A percentile compares a stretch with the other conserved stretches of the same genome.
Evolutionary conservation across 2,113 vertebrate species (phyloP).

Genomic region (Puntigrus tetrazona): DNA sequence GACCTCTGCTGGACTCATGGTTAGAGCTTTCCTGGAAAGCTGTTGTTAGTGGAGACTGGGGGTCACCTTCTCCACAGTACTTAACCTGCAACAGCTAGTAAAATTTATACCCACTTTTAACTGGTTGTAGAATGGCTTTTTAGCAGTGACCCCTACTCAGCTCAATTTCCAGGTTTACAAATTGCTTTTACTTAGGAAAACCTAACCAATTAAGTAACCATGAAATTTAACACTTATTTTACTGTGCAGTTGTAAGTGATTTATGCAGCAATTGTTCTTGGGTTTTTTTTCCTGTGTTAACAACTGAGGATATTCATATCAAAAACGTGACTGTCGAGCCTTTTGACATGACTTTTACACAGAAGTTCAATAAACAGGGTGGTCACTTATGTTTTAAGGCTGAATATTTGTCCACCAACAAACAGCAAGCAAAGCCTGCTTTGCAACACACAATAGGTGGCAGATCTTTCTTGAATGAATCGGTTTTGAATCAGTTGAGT

Average conservation of each 20-base stretch:
- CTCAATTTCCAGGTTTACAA: slow-evolving; percentile 8
- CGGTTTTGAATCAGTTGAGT: not conserved
- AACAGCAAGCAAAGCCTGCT: not conserved
- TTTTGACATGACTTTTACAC: not conserved
- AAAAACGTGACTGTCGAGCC: not conserved
- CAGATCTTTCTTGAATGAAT: not conserved
- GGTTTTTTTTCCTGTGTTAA: too few species aligned
- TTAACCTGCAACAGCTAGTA: slow-evolving; percentile 45
- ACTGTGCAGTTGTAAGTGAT: too few species aligned
- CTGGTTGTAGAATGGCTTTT: slow-evolving; percentile 26
- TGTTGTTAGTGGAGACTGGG: slow-evolving; percentile 37
- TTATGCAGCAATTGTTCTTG: too few species aligned
- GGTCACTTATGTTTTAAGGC: not conserved
- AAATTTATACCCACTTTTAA: slow-evolving; percentile 42
- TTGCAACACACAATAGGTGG: not conserved
- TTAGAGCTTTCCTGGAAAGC: slow-evolving; percentile 43
- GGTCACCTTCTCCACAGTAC: slow-evolving; percentile 36
- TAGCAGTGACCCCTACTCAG: slow-evolving; percentile 16
- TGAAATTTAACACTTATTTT: not conserved
- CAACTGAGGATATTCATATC: not conserved
- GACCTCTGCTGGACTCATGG: slow-evolving; percentile 33
- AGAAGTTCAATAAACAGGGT: not conserved
- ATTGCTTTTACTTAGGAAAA: slow-evolving; percentile 19
- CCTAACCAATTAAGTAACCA: not conserved
- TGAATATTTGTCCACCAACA: not conserved